A percentile compares a stretch with the other conserved stretches of the same genome.
These are phyloP conservation scores for Drosophila teissieri DNA, from an alignment of 1,140 invertebrate species.

Conservation along the genomic window DNA sequence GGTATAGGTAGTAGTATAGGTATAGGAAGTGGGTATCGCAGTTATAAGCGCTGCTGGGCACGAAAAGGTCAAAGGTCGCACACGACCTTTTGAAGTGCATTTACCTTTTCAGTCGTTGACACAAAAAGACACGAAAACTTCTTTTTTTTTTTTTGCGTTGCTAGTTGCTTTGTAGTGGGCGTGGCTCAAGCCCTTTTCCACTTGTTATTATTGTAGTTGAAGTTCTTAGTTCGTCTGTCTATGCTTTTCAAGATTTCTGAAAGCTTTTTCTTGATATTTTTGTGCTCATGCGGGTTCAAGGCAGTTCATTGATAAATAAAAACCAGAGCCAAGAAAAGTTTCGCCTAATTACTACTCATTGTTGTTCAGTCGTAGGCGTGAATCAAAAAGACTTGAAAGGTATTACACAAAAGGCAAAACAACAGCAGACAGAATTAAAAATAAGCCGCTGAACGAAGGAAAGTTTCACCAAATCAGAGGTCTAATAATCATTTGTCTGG, in stretches of 20 bases:
- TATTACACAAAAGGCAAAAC: neutral
- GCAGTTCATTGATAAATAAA: constrained; percentile 62
- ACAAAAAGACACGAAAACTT: constrained; percentile 32
- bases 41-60: constrained; percentile 41
- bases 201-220: constrained; percentile 24
- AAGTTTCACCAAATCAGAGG: no score
- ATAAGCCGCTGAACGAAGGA: neutral
- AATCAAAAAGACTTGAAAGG: constrained; percentile 17
- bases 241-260: constrained; percentile 28
- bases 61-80: constrained; percentile 74
- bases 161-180: constrained; percentile 29
- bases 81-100: constrained; percentile 47
- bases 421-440: constrained; percentile 2
- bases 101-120: constrained; percentile 77
- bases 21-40: constrained; percentile 7
- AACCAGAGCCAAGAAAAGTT: constrained; percentile 8
- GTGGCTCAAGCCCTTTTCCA: constrained; percentile 30
- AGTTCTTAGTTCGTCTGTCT: constrained; percentile 47
- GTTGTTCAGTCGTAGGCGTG: constrained; percentile 37
- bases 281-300: constrained; percentile 52
- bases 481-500: constrained; percentile 12
- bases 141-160: constrained; percentile 10
- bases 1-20: no score
- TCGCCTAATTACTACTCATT: constrained; percentile 51
- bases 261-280: constrained; percentile 9